Evolutionary conservation across 2,797 vertebrate species (phyloP).

Genomic region (Heteromormyrus szaboi): DNA sequence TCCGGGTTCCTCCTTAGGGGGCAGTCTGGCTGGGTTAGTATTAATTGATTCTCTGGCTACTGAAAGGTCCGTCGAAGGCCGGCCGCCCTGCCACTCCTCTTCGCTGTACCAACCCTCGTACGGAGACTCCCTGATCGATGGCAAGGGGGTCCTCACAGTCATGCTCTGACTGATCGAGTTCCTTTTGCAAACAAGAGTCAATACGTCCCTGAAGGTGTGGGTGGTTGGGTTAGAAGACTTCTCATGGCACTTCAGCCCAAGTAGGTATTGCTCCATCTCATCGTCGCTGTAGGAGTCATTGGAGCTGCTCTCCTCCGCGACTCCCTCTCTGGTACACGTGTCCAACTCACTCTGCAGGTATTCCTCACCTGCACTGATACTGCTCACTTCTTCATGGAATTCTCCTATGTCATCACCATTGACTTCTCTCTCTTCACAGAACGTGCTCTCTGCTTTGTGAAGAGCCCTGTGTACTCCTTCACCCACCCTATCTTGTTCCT

Average conservation of each 20-base stretch:
- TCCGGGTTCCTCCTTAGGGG: conserved; percentile 44
- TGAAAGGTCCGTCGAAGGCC: conserved; percentile 32
- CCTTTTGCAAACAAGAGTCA: conserved; percentile 33
- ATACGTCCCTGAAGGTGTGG: conserved; percentile 27
- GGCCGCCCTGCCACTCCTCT: conserved; percentile 3
- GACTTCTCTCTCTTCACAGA: not conserved
- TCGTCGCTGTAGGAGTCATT: conserved; percentile 59
- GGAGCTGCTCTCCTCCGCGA: conserved; percentile 32
- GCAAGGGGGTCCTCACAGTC: conserved; percentile 45
- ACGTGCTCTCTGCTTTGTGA: not conserved
- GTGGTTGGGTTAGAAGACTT: conserved; percentile 20
- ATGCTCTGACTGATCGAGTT: conserved; percentile 39
- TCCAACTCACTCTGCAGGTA: not conserved
- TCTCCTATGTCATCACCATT: not conserved
- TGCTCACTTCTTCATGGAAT: not conserved
- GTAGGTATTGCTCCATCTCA: conserved; percentile 63
- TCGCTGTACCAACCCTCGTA: conserved; percentile 46
- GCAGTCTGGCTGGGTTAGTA: conserved; percentile 28
- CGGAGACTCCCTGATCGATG: conserved; percentile 57
- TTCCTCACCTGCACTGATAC: not conserved
- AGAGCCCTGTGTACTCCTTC: not conserved
- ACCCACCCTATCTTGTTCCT: not conserved
- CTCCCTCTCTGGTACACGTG: not conserved
- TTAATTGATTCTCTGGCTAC: conserved; percentile 29
- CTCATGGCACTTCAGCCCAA: conserved; percentile 52